Conservation (phyloP, 2,888 invertebrate species). For the Quadriops clusia region DNA sequence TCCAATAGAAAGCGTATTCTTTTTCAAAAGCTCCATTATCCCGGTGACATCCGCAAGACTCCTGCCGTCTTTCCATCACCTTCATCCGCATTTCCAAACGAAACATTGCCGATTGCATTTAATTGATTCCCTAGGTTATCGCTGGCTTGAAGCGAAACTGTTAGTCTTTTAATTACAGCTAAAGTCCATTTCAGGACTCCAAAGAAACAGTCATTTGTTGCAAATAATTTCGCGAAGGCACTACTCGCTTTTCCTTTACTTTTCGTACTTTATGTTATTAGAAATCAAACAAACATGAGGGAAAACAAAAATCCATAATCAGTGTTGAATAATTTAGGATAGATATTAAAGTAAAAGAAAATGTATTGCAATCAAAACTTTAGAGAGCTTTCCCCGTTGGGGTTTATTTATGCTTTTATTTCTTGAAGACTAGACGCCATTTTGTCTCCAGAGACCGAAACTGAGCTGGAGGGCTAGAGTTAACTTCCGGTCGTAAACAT, state of each 20-base stretch:
- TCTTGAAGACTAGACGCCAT: slow-evolving; percentile 3
- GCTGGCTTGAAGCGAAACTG: slow-evolving; percentile 10
- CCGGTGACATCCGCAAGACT: slow-evolving; percentile 18
- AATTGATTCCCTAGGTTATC: slow-evolving; percentile 17
- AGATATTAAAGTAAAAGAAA: too few relatives aligned
- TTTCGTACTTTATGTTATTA: too few relatives aligned
- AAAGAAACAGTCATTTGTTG: too few relatives aligned
- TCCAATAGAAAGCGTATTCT: slow-evolving; percentile 27
- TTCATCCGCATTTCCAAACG: slow-evolving; percentile 11
- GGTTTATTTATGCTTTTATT: too few relatives aligned
- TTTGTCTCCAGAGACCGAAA: slow-evolving; percentile 11
- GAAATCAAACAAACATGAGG: too few relatives aligned
- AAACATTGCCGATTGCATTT: slow-evolving; percentile 13
- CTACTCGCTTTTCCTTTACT: too few relatives aligned
- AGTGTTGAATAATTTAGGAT: too few relatives aligned
- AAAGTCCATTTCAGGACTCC: slow-evolving; percentile 15
- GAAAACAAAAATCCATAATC: too few relatives aligned
- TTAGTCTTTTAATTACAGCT: slow-evolving; percentile 19
- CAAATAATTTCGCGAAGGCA: too few relatives aligned
- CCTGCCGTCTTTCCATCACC: slow-evolving; percentile 14
- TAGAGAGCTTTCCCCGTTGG: too few relatives aligned
- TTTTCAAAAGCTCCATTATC: slow-evolving; percentile 23
- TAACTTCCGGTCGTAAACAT: slow-evolving; percentile 13
- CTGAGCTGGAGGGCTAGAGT: slow-evolving; percentile 12
- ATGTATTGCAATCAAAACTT: too few relatives aligned